Percentiles rank a stretch among this genome's conserved stretches.
Evolutionary conservation across 2,113 vertebrate genomes (phyloP).

Genomic region (Charina bottae): DNA sequence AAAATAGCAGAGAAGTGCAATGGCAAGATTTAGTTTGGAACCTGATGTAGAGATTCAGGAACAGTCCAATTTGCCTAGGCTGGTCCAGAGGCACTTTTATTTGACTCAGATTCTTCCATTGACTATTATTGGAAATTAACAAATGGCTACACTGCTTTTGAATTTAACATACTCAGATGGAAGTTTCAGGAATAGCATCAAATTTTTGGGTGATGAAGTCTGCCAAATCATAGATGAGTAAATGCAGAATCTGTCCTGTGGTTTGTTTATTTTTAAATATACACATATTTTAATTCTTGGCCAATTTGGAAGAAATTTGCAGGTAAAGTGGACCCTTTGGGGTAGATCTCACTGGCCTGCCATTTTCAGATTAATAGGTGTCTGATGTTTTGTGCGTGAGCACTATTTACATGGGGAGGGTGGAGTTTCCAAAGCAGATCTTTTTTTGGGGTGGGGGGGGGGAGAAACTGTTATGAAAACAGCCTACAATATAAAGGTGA

Average conservation of each 20-base stretch:
- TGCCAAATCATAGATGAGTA: not conserved
- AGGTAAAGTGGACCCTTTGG: not conserved
- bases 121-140: not conserved
- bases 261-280: not conserved
- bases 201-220: not conserved
- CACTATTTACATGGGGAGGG: not conserved
- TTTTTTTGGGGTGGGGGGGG: too few relatives aligned
- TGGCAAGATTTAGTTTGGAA: not conserved
- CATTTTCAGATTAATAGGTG: not conserved
- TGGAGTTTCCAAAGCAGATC: not conserved
- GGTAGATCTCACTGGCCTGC: not conserved
- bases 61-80: not conserved
- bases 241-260: not conserved
- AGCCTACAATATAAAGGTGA: too few relatives aligned
- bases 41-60: not conserved
- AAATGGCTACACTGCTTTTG: not conserved
- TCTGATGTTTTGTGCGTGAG: not conserved
- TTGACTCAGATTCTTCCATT: not conserved
- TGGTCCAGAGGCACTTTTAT: not conserved
- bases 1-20: not conserved
- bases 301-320: not conserved
- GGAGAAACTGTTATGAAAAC: too few relatives aligned
- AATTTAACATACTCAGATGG: not conserved
- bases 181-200: not conserved
- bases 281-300: not conserved